Evolutionary conservation across 2,888 invertebrate genomes (phyloP).

Genomic region (Protodeltote pygarga): DNA sequence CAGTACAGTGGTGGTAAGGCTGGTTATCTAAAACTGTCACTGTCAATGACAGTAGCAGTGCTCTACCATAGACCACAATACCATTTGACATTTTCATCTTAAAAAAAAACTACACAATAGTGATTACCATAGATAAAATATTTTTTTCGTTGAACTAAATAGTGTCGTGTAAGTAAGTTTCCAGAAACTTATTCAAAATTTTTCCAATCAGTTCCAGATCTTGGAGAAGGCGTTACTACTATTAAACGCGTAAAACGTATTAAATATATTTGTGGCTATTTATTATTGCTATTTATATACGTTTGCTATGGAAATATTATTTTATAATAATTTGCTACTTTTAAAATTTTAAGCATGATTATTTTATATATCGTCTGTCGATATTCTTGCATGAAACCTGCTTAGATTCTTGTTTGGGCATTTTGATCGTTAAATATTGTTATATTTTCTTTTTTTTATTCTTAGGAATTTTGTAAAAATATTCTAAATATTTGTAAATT

Average conservation of each 20-base stretch:
- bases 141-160: background rate
- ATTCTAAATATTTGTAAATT: background rate
- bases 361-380: constrained; percentile 6
- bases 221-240: constrained; percentile 78
- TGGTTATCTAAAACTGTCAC: no score
- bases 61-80: no score
- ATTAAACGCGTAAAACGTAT: constrained; percentile 69
- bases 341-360: constrained; percentile 37
- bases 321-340: constrained; percentile 32
- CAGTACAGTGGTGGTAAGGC: no score
- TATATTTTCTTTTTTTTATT: background rate
- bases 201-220: constrained; percentile 74
- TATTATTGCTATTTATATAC: constrained; percentile 59
- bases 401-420: constrained; percentile 21
- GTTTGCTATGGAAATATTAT: constrained; percentile 49
- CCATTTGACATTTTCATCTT: no score
- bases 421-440: background rate
- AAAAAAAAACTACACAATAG: no score
- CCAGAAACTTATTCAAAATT: constrained; percentile 39
- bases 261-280: constrained; percentile 55
- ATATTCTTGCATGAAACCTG: constrained; percentile 37
- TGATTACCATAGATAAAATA: no score
- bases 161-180: constrained; percentile 12
- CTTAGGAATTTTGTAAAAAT: constrained; percentile 12
- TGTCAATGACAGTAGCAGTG: no score